These are phyloP conservation scores for Glossosoma conforme DNA, from an alignment of 1,140 invertebrate species.

Conservation along the genomic window DNA sequence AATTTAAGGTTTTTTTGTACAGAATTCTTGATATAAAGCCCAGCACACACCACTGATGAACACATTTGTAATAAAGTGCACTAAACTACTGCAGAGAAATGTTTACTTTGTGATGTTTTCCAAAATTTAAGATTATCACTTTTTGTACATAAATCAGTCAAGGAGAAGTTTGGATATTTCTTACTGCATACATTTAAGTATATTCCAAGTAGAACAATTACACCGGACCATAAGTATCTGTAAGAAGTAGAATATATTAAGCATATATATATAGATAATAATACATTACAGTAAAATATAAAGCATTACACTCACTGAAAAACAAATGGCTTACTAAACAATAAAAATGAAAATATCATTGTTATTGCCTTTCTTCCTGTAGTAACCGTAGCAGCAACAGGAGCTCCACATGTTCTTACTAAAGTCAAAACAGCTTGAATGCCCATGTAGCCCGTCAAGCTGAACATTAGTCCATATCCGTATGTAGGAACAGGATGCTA, in stretches of 20 bases:
- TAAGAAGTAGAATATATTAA: conserved; percentile 34
- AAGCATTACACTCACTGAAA: conserved; percentile 70
- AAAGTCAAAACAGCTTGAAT: conserved; percentile 87
- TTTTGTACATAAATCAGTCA: conserved; percentile 5
- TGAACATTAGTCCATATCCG: conserved; percentile 81
- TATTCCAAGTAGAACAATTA: conserved; percentile 82
- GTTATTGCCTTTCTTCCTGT: conserved; percentile 86
- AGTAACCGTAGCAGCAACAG: conserved; percentile 86
- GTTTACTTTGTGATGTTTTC: conserved; percentile 13
- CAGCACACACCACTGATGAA: too few species aligned
- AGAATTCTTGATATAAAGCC: too few species aligned
- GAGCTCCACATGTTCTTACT: conserved; percentile 81
- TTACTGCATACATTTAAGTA: conserved; percentile 88
- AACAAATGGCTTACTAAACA: conserved; percentile 93
- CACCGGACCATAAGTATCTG: conserved; percentile 87
- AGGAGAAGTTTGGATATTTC: conserved; percentile 46
- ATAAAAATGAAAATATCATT: conserved; percentile 86
- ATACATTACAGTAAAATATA: conserved; percentile 24
- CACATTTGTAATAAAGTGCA: too few species aligned
- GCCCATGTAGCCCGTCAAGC: conserved; percentile 84
- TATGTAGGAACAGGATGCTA: conserved; percentile 74
- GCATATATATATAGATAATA: conserved; percentile 12
- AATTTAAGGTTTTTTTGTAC: too few species aligned
- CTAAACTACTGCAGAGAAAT: conserved; percentile 25
- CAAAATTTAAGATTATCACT: conserved; percentile 4